phyloP scores from a whole-genome alignment of 2,113 vertebrate genomes.

The Piliocolobus tephrosceles region DNA sequence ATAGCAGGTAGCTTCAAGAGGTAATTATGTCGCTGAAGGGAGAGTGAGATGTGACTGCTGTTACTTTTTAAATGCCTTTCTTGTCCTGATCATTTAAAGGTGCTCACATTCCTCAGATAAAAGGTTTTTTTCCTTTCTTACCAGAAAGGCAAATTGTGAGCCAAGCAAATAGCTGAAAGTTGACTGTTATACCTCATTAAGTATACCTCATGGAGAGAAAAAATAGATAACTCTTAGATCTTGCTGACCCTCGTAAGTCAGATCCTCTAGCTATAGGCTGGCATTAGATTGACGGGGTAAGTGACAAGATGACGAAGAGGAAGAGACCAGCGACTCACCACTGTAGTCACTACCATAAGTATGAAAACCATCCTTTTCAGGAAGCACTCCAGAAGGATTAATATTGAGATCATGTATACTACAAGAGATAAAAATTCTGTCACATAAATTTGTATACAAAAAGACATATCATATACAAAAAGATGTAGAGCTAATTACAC shows the following conservation, averaged over 20 bases:
- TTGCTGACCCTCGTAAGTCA: neutral
- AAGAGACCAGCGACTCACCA: neutral
- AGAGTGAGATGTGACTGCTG: neutral
- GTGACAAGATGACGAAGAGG: neutral
- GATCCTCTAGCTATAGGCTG: neutral
- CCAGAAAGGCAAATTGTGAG: neutral
- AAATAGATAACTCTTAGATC: neutral
- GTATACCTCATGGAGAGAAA: neutral
- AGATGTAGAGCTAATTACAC: neutral
- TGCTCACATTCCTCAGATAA: neutral
- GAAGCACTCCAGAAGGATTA: neutral
- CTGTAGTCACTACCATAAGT: neutral
- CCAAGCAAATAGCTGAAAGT: neutral
- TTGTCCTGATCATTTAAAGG: neutral
- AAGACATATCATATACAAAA: neutral
- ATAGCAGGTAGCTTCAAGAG: neutral
- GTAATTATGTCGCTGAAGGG: neutral
- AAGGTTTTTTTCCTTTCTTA: neutral
- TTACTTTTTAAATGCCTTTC: neutral
- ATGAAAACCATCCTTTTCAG: neutral
- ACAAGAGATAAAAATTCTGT: neutral
- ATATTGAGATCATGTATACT: neutral
- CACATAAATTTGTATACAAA: neutral
- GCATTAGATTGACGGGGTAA: neutral
- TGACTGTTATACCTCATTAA: neutral